Conservation (phyloP, 2,888 invertebrate species). For the Himalopsyche kuldschensis region DNA sequence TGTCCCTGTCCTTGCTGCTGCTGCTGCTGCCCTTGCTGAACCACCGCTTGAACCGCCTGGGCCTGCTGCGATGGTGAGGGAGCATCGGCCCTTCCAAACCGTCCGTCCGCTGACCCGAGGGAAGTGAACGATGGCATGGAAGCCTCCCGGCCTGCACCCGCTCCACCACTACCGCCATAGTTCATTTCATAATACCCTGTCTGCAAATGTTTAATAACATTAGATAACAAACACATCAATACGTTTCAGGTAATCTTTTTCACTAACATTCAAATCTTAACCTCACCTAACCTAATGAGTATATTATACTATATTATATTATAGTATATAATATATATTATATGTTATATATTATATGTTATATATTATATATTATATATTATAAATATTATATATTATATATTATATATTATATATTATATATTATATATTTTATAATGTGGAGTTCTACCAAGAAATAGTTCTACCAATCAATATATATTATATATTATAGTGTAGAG, state of each 20-base stretch:
- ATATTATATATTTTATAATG: too few relatives aligned
- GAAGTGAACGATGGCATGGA: conserved; percentile 32
- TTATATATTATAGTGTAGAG: too few relatives aligned
- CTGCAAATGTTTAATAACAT: conserved; percentile 42
- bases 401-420: too few relatives aligned
- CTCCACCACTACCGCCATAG: conserved; percentile 44
- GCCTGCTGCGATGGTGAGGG: conserved; percentile 55
- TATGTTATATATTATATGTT: too few relatives aligned
- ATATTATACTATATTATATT: too few relatives aligned
- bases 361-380: too few relatives aligned
- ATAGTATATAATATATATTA: too few relatives aligned
- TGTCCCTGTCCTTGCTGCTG: background rate
- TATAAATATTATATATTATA: too few relatives aligned
- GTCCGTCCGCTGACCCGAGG: conserved; percentile 42
- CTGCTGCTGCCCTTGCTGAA: conserved; percentile 49
- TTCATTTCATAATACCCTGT: conserved; percentile 58
- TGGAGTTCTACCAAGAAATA: too few relatives aligned
- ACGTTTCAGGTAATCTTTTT: background rate
- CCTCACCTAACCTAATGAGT: too few relatives aligned
- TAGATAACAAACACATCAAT: background rate
- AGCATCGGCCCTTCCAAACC: conserved; percentile 51
- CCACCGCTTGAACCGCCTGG: conserved; percentile 46
- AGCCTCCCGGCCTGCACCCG: conserved; percentile 44
- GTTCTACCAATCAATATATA: too few relatives aligned
- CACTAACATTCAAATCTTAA: background rate